Percentiles rank a stretch among this genome's conserved stretches.
phyloP scores from a whole-genome alignment of 2,113 vertebrate species.

The Narcine bancroftii region DNA sequence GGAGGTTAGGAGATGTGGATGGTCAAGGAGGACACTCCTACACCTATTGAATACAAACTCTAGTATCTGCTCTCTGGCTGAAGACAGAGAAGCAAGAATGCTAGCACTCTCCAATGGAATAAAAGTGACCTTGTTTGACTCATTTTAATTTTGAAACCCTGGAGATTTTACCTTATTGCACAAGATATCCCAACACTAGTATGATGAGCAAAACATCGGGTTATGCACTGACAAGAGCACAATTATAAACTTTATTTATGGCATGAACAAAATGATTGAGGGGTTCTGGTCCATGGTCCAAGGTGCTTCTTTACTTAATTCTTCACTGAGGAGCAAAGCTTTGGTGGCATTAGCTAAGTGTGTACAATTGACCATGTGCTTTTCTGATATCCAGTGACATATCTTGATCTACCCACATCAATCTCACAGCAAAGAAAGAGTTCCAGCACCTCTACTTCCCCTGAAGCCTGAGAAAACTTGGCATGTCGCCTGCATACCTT shows the following conservation, averaged over 20 bases:
- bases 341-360: not conserved
- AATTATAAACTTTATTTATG: not conserved
- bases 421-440: no score
- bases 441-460: no score
- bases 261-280: not conserved
- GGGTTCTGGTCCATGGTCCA: not conserved
- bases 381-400: not conserved
- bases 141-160: not conserved
- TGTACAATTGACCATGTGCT: not conserved
- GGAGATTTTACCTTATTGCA: not conserved
- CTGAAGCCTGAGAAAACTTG: no score
- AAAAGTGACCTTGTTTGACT: not conserved
- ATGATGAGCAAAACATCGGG: not conserved
- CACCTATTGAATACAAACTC: no score
- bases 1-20: no score
- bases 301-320: not conserved
- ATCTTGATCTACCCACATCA: no score
- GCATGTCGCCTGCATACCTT: no score
- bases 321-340: not conserved
- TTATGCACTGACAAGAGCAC: not conserved
- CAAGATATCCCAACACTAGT: not conserved
- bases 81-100: not conserved
- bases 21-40: no score
- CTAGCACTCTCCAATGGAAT: not conserved
- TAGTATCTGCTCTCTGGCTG: not conserved